A percentile compares a stretch with the other conserved stretches of the same genome.
Evolutionary conservation across 2,888 invertebrate species (phyloP).

Genomic region (Dryadula phaetusa): DNA sequence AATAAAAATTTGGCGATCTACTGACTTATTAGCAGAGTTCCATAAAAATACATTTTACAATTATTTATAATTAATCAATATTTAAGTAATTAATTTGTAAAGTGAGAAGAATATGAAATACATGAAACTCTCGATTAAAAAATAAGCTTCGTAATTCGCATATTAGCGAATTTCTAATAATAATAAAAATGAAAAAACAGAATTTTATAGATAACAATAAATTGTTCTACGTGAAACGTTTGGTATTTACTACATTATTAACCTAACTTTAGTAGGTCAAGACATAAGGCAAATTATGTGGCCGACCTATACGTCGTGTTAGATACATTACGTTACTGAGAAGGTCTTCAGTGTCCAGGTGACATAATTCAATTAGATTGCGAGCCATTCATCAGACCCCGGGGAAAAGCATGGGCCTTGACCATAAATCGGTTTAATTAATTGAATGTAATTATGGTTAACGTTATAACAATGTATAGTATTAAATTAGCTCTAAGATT

Average conservation of each 20-base stretch:
- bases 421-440: constrained; percentile 25
- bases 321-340: constrained; percentile 18
- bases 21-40: background rate
- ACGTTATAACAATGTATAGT: constrained; percentile 5
- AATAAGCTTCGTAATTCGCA: too few relatives aligned
- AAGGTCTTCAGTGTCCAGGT: constrained; percentile 42
- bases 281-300: constrained; percentile 15
- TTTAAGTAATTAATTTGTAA: too few relatives aligned
- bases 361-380: constrained; percentile 53
- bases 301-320: constrained; percentile 6
- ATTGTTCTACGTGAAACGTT: background rate
- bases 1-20: background rate
- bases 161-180: background rate
- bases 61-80: too few relatives aligned
- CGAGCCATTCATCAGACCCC: constrained; percentile 46
- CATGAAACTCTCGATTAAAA: too few relatives aligned
- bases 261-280: constrained; percentile 14
- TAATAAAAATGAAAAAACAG: background rate
- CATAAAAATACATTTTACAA: too few relatives aligned
- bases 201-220: background rate
- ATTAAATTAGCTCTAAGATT: background rate
- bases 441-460: background rate
- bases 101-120: too few relatives aligned
- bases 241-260: background rate
- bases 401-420: constrained; percentile 35